Evolutionary conservation across 2,113 vertebrate species (phyloP).

Genomic region (Ctenomys sociabilis): DNA sequence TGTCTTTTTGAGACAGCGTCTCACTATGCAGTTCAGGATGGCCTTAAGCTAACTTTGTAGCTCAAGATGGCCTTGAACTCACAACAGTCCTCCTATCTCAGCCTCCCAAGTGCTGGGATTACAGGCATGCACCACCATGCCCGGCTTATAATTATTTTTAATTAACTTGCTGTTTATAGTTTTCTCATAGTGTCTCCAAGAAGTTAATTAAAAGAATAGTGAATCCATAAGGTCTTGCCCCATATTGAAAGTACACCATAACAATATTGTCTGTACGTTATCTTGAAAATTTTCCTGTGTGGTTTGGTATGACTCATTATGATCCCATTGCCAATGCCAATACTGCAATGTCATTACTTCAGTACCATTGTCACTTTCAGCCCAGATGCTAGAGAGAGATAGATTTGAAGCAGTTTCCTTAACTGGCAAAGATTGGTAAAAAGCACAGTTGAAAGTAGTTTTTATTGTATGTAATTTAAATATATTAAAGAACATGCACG

Average conservation of each 20-base stretch:
- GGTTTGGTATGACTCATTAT: background rate
- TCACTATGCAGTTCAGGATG: too few species aligned
- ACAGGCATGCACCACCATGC: too few species aligned
- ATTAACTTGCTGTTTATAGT: background rate
- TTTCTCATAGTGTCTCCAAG: slow-evolving; percentile 5
- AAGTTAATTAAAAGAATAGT: slow-evolving; percentile 28
- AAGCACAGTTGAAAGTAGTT: background rate
- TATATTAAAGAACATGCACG: background rate
- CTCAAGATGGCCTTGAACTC: too few species aligned
- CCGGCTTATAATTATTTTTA: too few species aligned
- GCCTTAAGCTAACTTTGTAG: too few species aligned
- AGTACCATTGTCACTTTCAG: background rate
- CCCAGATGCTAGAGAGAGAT: background rate
- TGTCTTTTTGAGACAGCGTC: too few species aligned
- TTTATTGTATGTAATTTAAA: background rate
- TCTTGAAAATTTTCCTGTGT: background rate
- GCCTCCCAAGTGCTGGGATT: too few species aligned
- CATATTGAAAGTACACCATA: background rate
- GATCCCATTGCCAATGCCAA: background rate
- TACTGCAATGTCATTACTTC: background rate
- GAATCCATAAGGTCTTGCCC: background rate
- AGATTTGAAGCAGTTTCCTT: background rate
- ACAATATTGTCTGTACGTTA: background rate
- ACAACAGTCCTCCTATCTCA: too few species aligned
- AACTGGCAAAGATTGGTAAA: background rate